These are phyloP conservation scores for Zaprionus davidi DNA, from an alignment of 1,140 invertebrate species.

Conservation along the genomic window DNA sequence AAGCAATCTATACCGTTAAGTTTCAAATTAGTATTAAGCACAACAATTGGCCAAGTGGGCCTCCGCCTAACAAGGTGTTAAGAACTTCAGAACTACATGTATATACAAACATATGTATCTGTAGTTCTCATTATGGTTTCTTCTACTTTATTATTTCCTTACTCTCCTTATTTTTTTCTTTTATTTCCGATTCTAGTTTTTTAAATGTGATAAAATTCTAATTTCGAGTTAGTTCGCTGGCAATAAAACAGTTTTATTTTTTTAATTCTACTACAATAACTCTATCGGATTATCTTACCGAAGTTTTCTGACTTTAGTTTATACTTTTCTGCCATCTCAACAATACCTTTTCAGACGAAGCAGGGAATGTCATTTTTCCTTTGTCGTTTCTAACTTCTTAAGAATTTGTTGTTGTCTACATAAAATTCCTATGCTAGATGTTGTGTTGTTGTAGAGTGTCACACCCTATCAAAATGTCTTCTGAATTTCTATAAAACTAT, in stretches of 20 bases:
- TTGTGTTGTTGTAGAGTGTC: not conserved
- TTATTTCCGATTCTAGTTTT: not conserved
- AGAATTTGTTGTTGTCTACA: not conserved
- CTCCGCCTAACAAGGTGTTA: conserved; percentile 67
- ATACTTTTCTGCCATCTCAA: too few relatives aligned
- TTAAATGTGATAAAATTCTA: not conserved
- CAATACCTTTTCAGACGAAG: not conserved
- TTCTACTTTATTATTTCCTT: not conserved
- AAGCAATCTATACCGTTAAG: conserved; percentile 60
- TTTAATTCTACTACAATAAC: not conserved
- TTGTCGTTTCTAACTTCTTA: not conserved
- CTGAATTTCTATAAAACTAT: too few relatives aligned
- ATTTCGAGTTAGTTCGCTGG: not conserved
- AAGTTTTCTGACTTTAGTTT: too few relatives aligned
- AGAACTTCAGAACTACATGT: not conserved
- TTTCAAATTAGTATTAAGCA: conserved; percentile 39
- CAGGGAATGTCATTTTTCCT: not conserved
- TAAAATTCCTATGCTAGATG: not conserved
- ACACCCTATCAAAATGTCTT: too few relatives aligned
- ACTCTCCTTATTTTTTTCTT: not conserved
- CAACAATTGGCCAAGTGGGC: conserved; percentile 39
- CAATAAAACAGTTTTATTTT: conserved; percentile 1
- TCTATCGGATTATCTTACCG: too few relatives aligned
- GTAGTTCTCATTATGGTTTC: not conserved
- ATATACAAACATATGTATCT: not conserved